Conservation (phyloP, 2,797 vertebrate genomes). For the Hippopotamyrus pictus region DNA sequence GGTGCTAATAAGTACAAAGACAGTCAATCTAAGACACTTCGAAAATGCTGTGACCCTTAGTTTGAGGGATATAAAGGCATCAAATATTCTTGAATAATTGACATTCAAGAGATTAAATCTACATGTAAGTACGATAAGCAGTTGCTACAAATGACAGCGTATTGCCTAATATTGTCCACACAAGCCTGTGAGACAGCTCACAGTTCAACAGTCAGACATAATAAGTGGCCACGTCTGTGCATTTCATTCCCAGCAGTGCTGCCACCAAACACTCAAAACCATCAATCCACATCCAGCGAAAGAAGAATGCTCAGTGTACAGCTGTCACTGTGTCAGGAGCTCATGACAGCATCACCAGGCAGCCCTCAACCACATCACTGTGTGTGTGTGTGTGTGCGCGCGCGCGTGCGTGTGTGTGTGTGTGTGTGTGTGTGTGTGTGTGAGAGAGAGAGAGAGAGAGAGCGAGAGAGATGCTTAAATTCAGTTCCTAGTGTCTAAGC, state of each 20-base stretch:
- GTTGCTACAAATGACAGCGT: not conserved
- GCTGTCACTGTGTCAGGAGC: not conserved
- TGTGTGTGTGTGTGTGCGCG: no score
- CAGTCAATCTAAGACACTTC: not conserved
- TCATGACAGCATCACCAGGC: not conserved
- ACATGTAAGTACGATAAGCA: not conserved
- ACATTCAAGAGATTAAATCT: not conserved
- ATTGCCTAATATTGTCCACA: not conserved
- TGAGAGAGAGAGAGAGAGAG: not conserved
- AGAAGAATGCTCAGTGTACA: not conserved
- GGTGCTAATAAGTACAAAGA: not conserved
- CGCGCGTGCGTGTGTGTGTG: no score
- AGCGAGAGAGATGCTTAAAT: not conserved
- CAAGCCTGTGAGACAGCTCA: not conserved
- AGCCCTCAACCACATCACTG: not conserved
- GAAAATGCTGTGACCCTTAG: not conserved
- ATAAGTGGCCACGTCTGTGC: not conserved
- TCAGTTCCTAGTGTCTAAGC: not conserved
- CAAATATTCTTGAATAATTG: not conserved
- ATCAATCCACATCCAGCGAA: not conserved
- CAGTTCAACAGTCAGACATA: not conserved
- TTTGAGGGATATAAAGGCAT: not conserved
- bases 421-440: not conserved
- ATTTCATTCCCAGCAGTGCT: not conserved
- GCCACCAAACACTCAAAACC: not conserved